Base-by-base conservation (phyloP, 92 coral and sea anemone species). In the Phenganax marumi region DNA sequence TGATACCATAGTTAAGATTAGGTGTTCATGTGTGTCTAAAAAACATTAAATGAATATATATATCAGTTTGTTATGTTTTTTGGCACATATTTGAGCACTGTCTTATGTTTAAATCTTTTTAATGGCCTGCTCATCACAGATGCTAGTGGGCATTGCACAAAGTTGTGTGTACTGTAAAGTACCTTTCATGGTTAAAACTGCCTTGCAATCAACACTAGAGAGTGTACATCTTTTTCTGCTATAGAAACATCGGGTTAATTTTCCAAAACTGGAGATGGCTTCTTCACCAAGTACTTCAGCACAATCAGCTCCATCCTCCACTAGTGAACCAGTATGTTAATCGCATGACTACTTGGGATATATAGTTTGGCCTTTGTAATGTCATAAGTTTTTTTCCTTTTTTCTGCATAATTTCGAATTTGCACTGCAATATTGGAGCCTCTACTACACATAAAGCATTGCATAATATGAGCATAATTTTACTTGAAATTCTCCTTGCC, bases 191-290 rank as follows among this genome's bases (percentile, higher is more conserved):
- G 43, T 33, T 33, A 33, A 33, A 33, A 33, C 5, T 33, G 43
- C 5, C 43, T 33, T 5, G 0, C 43, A 33, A 5, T 33, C 43
- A 33, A 33, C 43, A 33, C 43, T 33, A 33, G 43, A 1, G 43
- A 33, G 43, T 33, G 5, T 33, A 7, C n/a, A 50, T 54, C 22
- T 52, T 23, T 10, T 26, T 7, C 39, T 57, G 49, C 19, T 60
- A 14, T 50, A 78, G 83, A 63, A 61, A 61, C 83, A 78, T 63
- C 71, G 83, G 0, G 68, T 19, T 46, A 43, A 78, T 9, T 78
- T 78, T 63, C 83, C 83, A 12, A 60, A 61, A 63, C 8, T 62
- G 10, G 58, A 78, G 56, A 16, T 72, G 11, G 73, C n/a, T 12
- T 78, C 83, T 26, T 78, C 50, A 47, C 61, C 72, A 61, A 63